Evolutionary conservation across 1,140 invertebrate species (phyloP).

Genomic region (Meloidogyne exigua): DNA sequence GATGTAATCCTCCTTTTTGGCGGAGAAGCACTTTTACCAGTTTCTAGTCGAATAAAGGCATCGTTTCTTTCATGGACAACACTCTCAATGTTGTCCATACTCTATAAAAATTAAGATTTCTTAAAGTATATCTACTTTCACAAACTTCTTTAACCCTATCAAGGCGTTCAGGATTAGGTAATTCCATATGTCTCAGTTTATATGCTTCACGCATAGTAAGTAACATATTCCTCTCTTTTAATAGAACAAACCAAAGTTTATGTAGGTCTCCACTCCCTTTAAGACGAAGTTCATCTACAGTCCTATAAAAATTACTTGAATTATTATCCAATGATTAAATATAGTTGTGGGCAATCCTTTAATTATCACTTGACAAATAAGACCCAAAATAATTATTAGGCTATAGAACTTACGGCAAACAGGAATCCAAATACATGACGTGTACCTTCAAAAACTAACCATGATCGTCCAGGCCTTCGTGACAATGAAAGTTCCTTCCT

Average conservation of each 20-base stretch:
- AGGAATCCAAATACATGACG: too few species aligned
- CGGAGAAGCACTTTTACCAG: constrained; percentile 74
- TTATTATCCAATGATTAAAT: background rate
- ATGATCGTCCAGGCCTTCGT: constrained; percentile 73
- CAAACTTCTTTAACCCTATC: constrained; percentile 75
- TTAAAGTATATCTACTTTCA: constrained; percentile 16
- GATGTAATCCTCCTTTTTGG: constrained; percentile 55
- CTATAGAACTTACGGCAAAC: too few species aligned
- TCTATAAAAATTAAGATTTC: constrained; percentile 67
- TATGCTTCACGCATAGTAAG: constrained; percentile 88
- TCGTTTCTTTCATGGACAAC: constrained; percentile 87
- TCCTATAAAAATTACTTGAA: constrained; percentile 65
- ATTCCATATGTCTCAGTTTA: constrained; percentile 70
- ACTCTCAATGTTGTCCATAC: constrained; percentile 88
- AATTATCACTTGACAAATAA: too few species aligned
- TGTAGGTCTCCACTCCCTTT: constrained; percentile 95
- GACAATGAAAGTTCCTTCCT: constrained; percentile 74
- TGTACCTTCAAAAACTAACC: too few species aligned
- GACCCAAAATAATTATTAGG: too few species aligned
- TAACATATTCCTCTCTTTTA: constrained; percentile 96
- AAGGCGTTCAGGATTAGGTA: constrained; percentile 89
- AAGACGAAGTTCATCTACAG: constrained; percentile 81
- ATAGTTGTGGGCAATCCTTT: too few species aligned
- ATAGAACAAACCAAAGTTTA: constrained; percentile 91
- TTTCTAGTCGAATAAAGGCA: constrained; percentile 86